A percentile compares a stretch with the other conserved stretches of the same genome.
Conservation (phyloP, 2,797 vertebrate genomes). For the Micrastur ruficollis region DNA sequence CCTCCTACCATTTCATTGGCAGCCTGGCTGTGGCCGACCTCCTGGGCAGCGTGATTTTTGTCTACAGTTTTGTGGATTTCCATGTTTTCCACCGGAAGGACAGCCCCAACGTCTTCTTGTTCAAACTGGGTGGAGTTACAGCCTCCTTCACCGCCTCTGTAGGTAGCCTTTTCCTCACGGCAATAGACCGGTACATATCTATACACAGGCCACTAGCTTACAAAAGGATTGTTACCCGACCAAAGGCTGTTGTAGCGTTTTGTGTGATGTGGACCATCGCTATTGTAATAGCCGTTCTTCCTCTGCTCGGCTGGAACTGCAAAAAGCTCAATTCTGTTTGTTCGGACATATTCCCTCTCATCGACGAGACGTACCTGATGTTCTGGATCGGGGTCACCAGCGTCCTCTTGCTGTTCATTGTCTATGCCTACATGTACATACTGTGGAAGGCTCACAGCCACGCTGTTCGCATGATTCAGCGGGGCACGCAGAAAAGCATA, state of each 20-base stretch:
- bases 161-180: slow-evolving; percentile 97
- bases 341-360: slow-evolving; percentile 97
- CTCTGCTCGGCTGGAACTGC: slow-evolving; percentile 99
- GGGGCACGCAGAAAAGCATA: slow-evolving; percentile 95
- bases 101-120: slow-evolving; percentile 94
- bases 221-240: slow-evolving; percentile 95
- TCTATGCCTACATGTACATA: slow-evolving; percentile 99
- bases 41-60: slow-evolving; percentile 96
- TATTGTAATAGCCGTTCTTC: slow-evolving; percentile 93
- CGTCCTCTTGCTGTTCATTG: slow-evolving; percentile 92
- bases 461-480: slow-evolving; percentile 94
- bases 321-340: slow-evolving; percentile 92
- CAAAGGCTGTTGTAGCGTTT: slow-evolving; percentile 97
- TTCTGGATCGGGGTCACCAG: slow-evolving; percentile 99
- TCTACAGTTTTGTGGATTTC: slow-evolving; percentile 99
- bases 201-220: slow-evolving; percentile 96
- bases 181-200: slow-evolving; percentile 98
- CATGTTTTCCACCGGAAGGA: slow-evolving; percentile 98
- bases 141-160: slow-evolving; percentile 98
- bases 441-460: slow-evolving; percentile 99
- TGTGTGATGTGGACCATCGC: slow-evolving; percentile 99
- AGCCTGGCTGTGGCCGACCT: slow-evolving; percentile 97
- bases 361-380: slow-evolving; percentile 96
- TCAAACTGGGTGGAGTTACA: slow-evolving; percentile 97
- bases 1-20: slow-evolving; percentile 98